phyloP scores from a whole-genome alignment of 2,113 vertebrate species.

The Thunnus thynnus region DNA sequence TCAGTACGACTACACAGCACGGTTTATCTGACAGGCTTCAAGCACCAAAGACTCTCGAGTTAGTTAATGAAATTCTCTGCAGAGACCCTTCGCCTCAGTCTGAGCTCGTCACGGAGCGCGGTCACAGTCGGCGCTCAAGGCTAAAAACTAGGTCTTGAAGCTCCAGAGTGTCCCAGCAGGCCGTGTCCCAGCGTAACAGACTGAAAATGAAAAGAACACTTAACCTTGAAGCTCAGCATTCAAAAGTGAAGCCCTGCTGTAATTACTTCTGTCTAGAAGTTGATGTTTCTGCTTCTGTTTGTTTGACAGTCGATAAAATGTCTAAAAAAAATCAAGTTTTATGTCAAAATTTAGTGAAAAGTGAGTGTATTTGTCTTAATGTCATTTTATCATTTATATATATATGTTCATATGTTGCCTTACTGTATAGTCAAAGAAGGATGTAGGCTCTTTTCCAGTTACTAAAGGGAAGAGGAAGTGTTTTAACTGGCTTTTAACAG shows the following conservation, averaged over 20 bases:
- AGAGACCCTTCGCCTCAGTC: conserved; percentile 24
- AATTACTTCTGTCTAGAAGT: conserved; percentile 10
- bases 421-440: background rate
- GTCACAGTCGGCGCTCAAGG: conserved; percentile 7
- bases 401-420: background rate
- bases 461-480: conserved; percentile 20
- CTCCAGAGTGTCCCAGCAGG: conserved; percentile 22
- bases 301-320: too few species aligned
- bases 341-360: background rate
- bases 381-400: too few species aligned
- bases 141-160: conserved; percentile 39
- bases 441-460: background rate
- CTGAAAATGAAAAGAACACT: background rate
- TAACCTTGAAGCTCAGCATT: conserved; percentile 13
- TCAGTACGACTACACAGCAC: too few species aligned
- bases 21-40: too few species aligned
- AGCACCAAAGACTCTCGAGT: background rate
- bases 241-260: background rate
- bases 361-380: background rate
- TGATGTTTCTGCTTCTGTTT: background rate
- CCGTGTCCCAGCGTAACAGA: conserved; percentile 12
- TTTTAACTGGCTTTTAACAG: conserved; percentile 33
- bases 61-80: background rate
- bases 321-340: too few species aligned
- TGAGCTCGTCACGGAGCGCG: background rate